Conservation (phyloP, 2,888 invertebrate genomes). For the Empis stercorea region DNA sequence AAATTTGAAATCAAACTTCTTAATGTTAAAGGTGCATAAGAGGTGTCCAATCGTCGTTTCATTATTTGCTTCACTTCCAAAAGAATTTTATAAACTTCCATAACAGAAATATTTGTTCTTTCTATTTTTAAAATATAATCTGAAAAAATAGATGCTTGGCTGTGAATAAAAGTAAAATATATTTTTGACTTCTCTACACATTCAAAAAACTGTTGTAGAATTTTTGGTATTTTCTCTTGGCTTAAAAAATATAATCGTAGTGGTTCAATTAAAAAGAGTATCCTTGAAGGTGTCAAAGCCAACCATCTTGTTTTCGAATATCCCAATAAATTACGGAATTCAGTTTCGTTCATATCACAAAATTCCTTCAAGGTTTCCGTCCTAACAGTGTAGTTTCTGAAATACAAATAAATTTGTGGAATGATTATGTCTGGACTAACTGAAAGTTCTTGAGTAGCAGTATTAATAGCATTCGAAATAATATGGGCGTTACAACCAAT, state of each 20-base stretch:
- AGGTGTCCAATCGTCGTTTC: not conserved
- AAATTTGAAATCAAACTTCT: not conserved
- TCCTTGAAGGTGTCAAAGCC: not conserved
- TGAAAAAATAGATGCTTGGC: not conserved
- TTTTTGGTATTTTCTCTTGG: conserved; percentile 1
- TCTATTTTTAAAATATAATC: not conserved
- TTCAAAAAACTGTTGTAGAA: not conserved
- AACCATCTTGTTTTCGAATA: conserved; percentile 1
- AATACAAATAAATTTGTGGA: conserved; percentile 15
- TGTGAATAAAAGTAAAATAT: not conserved
- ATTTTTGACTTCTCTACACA: not conserved
- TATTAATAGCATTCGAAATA: not conserved
- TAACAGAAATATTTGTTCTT: not conserved
- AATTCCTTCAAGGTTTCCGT: conserved; percentile 8
- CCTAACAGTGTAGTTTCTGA: conserved; percentile 16
- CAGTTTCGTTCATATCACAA: not conserved
- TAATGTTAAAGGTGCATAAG: not conserved
- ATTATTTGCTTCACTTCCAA: not conserved
- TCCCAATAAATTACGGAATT: not conserved
- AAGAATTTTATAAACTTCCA: not conserved
- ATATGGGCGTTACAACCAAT: not conserved
- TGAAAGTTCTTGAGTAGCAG: not conserved
- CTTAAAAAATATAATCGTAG: conserved; percentile 2
- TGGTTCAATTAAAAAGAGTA: not conserved
- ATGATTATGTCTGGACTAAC: not conserved